Evolutionary conservation across 2,113 vertebrate genomes (phyloP).

Genomic region (Arvicanthis niloticus): DNA sequence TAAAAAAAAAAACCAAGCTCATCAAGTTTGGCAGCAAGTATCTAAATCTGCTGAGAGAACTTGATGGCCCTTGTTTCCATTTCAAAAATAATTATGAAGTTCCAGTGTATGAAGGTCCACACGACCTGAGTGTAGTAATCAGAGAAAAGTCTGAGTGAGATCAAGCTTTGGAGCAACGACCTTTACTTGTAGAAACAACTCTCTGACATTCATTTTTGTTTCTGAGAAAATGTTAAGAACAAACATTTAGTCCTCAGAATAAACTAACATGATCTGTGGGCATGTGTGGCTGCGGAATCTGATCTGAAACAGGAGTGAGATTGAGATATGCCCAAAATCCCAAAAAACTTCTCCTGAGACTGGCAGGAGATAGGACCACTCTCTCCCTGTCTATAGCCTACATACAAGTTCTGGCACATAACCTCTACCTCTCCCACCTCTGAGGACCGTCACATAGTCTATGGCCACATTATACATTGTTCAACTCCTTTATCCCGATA

Average conservation of each 20-base stretch:
- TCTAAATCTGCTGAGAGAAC: not conserved
- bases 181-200: not conserved
- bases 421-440: no score
- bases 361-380: no score
- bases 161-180: not conserved
- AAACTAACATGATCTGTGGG: not conserved
- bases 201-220: not conserved
- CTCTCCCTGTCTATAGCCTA: no score
- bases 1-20: not conserved
- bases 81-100: not conserved
- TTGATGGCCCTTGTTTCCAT: not conserved
- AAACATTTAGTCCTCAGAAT: not conserved
- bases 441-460: no score
- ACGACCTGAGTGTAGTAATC: not conserved
- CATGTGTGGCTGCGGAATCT: no score
- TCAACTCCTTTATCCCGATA: no score
- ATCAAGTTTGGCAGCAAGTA: not conserved
- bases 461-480: no score
- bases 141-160: not conserved
- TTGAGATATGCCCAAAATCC: no score
- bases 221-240: not conserved
- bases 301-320: no score
- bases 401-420: no score
- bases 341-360: no score
- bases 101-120: not conserved